A percentile compares a stretch with the other conserved stretches of the same genome.
phyloP scores from a whole-genome alignment of 2,888 invertebrate genomes.

The Tipula vernalis region DNA sequence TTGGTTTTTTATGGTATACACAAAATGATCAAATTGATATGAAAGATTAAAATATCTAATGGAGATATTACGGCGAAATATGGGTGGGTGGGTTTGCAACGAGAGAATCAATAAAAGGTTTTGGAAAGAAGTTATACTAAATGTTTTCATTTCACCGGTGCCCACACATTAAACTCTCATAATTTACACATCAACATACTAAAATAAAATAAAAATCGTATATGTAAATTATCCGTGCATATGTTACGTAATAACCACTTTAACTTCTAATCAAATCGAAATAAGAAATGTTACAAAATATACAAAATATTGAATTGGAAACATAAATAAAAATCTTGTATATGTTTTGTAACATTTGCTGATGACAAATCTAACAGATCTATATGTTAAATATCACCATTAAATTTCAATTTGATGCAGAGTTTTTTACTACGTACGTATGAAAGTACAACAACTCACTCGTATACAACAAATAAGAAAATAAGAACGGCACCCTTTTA shows the following conservation, averaged over 20 bases:
- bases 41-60: not conserved
- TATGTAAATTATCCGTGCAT: not conserved
- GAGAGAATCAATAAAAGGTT: not conserved
- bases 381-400: not conserved
- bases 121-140: not conserved
- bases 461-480: not conserved
- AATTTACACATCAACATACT: not conserved
- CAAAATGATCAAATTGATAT: not conserved
- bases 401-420: not conserved
- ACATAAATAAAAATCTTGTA: not conserved
- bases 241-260: not conserved
- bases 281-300: not conserved
- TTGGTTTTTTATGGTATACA: not conserved
- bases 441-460: not conserved
- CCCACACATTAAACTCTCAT: not conserved
- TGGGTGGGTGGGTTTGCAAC: not conserved
- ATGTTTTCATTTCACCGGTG: not conserved
- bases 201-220: not conserved
- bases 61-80: not conserved
- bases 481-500: not conserved
- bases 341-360: not conserved
- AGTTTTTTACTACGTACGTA: not conserved
- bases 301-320: conserved; percentile 6
- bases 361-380: not conserved
- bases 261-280: not conserved